Evolutionary conservation across 2,113 vertebrate species (phyloP).

Genomic region (Saguinus midas): DNA sequence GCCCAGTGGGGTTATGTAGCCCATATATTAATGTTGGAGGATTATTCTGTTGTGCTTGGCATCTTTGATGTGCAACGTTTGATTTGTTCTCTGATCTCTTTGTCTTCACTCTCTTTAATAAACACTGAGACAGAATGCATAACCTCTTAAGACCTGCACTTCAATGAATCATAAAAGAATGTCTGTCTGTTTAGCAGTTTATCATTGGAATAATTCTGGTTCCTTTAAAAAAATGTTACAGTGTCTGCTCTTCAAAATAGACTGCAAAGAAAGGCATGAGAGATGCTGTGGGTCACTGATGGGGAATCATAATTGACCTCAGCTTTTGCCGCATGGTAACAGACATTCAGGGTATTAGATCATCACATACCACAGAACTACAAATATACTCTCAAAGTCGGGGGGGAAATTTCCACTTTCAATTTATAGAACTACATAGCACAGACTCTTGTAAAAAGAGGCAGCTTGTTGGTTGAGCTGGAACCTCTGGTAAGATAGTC

Average conservation of each 20-base stretch:
- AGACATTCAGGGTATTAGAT: conserved; percentile 29
- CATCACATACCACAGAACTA: conserved; percentile 20
- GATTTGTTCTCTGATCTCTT: conserved; percentile 68
- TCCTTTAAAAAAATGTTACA: conserved; percentile 62
- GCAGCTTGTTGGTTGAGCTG: neutral
- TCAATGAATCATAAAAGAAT: conserved; percentile 58
- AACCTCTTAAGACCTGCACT: conserved; percentile 66
- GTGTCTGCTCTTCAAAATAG: conserved; percentile 64
- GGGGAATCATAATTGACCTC: conserved; percentile 49
- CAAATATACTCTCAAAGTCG: neutral
- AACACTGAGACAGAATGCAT: conserved; percentile 53
- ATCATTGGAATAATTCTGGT: conserved; percentile 62
- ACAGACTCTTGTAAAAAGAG: neutral
- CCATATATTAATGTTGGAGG: conserved; percentile 57
- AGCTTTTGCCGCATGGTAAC: conserved; percentile 55
- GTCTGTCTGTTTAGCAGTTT: conserved; percentile 51
- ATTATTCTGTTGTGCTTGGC: conserved; percentile 55
- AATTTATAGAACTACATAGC: conserved; percentile 49
- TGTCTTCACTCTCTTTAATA: conserved; percentile 71
- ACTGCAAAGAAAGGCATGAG: neutral
- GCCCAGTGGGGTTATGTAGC: conserved; percentile 53
- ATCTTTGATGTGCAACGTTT: conserved; percentile 47
- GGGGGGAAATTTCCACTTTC: neutral
- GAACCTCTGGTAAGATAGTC: neutral
- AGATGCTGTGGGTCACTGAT: conserved; percentile 38